A percentile compares a stretch with the other conserved stretches of the same genome.
Evolutionary conservation across 1,140 invertebrate genomes (phyloP).

Genomic region (Drosophila seguyi): DNA sequence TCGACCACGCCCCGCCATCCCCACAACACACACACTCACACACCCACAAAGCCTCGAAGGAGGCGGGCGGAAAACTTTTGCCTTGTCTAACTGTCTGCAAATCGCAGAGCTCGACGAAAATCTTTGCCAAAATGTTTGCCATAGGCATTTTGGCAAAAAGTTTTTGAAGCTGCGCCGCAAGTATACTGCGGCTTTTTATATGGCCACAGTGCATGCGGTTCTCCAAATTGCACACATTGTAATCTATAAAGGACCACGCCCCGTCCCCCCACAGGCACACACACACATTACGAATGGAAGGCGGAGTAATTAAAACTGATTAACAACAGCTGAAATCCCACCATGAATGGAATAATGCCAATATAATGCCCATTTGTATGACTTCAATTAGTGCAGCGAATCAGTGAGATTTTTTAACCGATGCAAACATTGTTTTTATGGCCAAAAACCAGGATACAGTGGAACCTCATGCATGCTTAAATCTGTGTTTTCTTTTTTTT

Average conservation of each 20-base stretch:
- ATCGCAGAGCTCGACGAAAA: slow-evolving; percentile 79
- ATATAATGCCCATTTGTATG: slow-evolving; percentile 32
- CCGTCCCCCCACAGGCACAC: not conserved
- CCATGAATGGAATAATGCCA: slow-evolving; percentile 62
- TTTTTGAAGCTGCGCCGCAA: slow-evolving; percentile 57
- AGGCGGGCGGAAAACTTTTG: slow-evolving; percentile 56
- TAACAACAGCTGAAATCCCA: slow-evolving; percentile 55
- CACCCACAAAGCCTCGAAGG: slow-evolving; percentile 10
- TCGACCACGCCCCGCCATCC: slow-evolving; percentile 15
- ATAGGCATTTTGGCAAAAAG: slow-evolving; percentile 74
- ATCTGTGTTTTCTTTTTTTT: not conserved
- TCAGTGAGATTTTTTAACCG: slow-evolving; percentile 21
- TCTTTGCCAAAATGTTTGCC: slow-evolving; percentile 81
- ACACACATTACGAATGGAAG: slow-evolving; percentile 3
- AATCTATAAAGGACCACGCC: slow-evolving; percentile 24
- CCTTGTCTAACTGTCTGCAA: slow-evolving; percentile 79
- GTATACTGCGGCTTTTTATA: slow-evolving; percentile 72
- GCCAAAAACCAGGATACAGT: slow-evolving; percentile 5
- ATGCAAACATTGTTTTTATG: slow-evolving; percentile 30
- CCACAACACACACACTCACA: not conserved
- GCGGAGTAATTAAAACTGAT: slow-evolving; percentile 61
- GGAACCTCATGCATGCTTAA: slow-evolving; percentile 5
- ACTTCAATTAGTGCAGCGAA: slow-evolving; percentile 32
- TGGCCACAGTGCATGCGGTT: slow-evolving; percentile 64
- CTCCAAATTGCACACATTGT: slow-evolving; percentile 56